Evolutionary conservation across 2,113 vertebrate genomes (phyloP).

Genomic region (Aepyceros melampus): DNA sequence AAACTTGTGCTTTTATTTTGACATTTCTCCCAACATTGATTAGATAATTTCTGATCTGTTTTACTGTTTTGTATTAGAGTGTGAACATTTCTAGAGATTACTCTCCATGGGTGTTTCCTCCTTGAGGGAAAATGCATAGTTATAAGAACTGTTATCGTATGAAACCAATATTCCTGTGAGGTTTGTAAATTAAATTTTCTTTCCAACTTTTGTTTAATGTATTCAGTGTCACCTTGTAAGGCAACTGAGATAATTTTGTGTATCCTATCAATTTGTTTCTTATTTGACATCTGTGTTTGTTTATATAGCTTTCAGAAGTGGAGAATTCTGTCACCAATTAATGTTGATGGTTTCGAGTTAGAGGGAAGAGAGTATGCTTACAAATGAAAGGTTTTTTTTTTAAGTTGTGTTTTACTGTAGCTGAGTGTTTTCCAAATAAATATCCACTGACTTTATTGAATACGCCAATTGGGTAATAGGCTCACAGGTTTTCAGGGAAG

Average conservation of each 20-base stretch:
- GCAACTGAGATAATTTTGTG: conserved; percentile 76
- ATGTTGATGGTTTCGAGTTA: conserved; percentile 66
- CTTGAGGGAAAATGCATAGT: conserved; percentile 40
- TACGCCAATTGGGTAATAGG: neutral
- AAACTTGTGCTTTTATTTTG: conserved; percentile 57
- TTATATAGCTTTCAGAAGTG: conserved; percentile 70
- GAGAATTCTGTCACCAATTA: conserved; percentile 68
- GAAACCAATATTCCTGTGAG: conserved; percentile 62
- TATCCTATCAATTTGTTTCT: conserved; percentile 73
- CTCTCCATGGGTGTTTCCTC: conserved; percentile 9
- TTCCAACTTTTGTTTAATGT: conserved; percentile 73
- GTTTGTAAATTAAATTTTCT: conserved; percentile 72
- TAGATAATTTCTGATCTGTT: conserved; percentile 62
- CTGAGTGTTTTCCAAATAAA: conserved; percentile 55
- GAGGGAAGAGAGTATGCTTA: conserved; percentile 42
- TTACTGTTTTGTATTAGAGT: conserved; percentile 46
- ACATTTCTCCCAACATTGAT: conserved; percentile 55
- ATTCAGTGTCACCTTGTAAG: conserved; percentile 72
- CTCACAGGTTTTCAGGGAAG: conserved; percentile 4
- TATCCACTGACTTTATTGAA: conserved; percentile 48
- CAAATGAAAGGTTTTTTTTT: conserved; percentile 65
- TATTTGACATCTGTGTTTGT: conserved; percentile 75
- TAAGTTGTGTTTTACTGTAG: conserved; percentile 46
- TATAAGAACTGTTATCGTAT: conserved; percentile 48
- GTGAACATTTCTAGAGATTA: conserved; percentile 53